Conservation (phyloP, 2,113 vertebrate species). For the Peromyscus maniculatus region DNA sequence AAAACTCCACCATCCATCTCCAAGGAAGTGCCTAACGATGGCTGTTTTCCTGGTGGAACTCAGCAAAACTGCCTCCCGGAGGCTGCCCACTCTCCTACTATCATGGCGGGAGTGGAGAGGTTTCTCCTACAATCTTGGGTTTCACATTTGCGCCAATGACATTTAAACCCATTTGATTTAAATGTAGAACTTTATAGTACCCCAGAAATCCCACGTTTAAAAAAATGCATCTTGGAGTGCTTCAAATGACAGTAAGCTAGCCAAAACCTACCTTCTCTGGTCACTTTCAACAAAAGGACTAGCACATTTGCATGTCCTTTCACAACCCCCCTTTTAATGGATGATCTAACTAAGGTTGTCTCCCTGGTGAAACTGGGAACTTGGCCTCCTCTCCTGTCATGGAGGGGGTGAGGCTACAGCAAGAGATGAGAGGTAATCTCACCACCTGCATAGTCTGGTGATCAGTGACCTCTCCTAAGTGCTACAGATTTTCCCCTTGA, state of each 20-base stretch:
- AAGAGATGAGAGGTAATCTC: slow-evolving; percentile 91
- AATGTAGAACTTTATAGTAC: slow-evolving; percentile 86
- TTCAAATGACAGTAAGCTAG: slow-evolving; percentile 79
- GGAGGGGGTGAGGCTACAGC: slow-evolving; percentile 81
- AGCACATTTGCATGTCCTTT: slow-evolving; percentile 90
- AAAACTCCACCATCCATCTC: no score
- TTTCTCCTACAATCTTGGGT: slow-evolving; percentile 85
- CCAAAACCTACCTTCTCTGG: slow-evolving; percentile 87
- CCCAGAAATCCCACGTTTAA: slow-evolving; percentile 84
- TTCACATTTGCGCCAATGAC: slow-evolving; percentile 82
- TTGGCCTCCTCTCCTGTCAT: neutral
- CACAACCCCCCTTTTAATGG: slow-evolving; percentile 89
- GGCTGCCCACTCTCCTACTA: slow-evolving; percentile 85
- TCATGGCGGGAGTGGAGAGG: slow-evolving; percentile 70
- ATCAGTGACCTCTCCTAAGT: slow-evolving; percentile 81
- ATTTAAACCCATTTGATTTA: slow-evolving; percentile 88
- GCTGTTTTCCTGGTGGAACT: neutral
- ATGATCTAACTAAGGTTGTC: slow-evolving; percentile 41
- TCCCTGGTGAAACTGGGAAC: neutral
- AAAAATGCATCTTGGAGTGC: slow-evolving; percentile 74
- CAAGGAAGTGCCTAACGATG: neutral
- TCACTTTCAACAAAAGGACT: slow-evolving; percentile 89
- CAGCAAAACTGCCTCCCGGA: slow-evolving; percentile 71
- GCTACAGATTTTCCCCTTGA: slow-evolving; percentile 94
- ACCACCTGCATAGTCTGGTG: slow-evolving; percentile 87